Evolutionary conservation across 2,888 invertebrate genomes (phyloP).

Genomic region (Zygogramma bicolorata): DNA sequence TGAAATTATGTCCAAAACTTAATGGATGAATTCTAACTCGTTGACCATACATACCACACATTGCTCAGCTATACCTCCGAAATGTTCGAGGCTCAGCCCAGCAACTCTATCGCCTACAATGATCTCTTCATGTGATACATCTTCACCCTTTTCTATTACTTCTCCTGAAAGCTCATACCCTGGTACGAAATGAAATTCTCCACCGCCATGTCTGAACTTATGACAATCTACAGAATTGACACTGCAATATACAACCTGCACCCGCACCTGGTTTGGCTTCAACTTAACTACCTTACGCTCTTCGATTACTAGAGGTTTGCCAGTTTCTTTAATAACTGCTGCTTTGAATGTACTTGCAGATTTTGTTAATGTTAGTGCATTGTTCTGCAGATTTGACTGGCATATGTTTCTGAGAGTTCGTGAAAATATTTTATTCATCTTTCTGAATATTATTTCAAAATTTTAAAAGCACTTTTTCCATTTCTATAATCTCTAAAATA

Average conservation of each 20-base stretch:
- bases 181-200: slow-evolving; percentile 71
- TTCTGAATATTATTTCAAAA: not conserved
- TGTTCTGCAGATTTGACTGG: slow-evolving; percentile 11
- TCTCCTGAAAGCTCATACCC: slow-evolving; percentile 77
- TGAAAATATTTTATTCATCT: slow-evolving; percentile 42
- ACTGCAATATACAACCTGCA: slow-evolving; percentile 74
- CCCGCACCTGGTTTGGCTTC: slow-evolving; percentile 71
- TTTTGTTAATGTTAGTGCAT: slow-evolving; percentile 14
- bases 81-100: slow-evolving; percentile 69
- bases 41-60: slow-evolving; percentile 66
- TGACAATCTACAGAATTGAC: slow-evolving; percentile 75
- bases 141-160: slow-evolving; percentile 70
- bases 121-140: slow-evolving; percentile 66
- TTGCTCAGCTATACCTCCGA: slow-evolving; percentile 74
- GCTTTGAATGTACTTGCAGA: slow-evolving; percentile 62
- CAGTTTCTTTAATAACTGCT: slow-evolving; percentile 69
- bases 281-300: slow-evolving; percentile 65
- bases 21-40: not conserved
- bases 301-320: slow-evolving; percentile 69
- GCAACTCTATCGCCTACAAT: slow-evolving; percentile 72
- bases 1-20: slow-evolving; percentile 50
- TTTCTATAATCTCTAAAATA: not conserved
- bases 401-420: slow-evolving; percentile 10
- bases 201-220: slow-evolving; percentile 68
- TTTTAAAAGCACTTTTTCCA: not conserved